These are phyloP conservation scores for Campoplex capitator DNA, from an alignment of 2,888 invertebrate species.

Conservation along the genomic window DNA sequence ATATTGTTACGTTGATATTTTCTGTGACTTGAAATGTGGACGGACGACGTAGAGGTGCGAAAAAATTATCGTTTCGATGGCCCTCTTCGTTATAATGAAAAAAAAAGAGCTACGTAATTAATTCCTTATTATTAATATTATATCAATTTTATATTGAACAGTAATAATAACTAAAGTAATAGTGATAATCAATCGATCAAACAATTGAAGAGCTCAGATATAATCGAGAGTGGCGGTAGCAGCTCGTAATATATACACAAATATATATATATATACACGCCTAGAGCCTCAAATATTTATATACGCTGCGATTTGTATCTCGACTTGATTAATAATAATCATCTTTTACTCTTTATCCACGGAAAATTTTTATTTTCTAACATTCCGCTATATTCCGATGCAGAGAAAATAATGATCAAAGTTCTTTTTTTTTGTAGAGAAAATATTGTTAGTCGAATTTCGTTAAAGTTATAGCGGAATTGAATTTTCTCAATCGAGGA, in stretches of 20 bases:
- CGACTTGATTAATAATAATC: slow-evolving; percentile 12
- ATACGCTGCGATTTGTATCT: slow-evolving; percentile 51
- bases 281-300: slow-evolving; percentile 58
- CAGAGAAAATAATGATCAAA: background rate
- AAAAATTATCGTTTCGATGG: background rate
- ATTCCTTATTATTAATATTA: background rate
- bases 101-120: background rate
- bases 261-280: background rate
- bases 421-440: background rate
- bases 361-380: background rate
- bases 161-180: background rate
- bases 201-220: background rate
- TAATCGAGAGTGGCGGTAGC: background rate
- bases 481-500: background rate
- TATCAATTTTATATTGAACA: background rate
- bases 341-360: background rate
- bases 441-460: background rate
- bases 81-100: background rate
- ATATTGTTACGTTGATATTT: too few species aligned
- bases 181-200: background rate
- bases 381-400: background rate
- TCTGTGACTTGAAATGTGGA: background rate
- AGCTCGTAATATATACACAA: background rate
- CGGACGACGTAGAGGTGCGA: background rate
- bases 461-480: background rate